These are phyloP conservation scores for Tribolium castaneum DNA, from an alignment of 1,140 invertebrate species.

Conservation along the genomic window DNA sequence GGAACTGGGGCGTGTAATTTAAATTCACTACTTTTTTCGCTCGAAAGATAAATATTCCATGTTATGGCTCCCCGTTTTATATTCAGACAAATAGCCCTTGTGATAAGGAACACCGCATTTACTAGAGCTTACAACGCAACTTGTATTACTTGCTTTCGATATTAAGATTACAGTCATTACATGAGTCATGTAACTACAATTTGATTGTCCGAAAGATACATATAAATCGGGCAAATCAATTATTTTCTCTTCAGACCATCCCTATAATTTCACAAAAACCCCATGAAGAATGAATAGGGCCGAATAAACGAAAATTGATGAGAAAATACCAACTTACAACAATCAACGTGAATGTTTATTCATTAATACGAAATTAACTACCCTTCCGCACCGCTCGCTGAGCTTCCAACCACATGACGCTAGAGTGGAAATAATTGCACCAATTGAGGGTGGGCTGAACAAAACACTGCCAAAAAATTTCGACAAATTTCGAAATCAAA, in stretches of 20 bases:
- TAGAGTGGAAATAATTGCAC: background rate
- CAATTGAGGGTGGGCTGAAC: background rate
- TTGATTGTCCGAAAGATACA: background rate
- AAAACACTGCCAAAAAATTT: background rate
- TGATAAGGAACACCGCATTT: conserved; percentile 25
- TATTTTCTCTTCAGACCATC: background rate
- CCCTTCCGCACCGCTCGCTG: background rate
- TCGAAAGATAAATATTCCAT: conserved; percentile 37
- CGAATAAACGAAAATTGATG: background rate
- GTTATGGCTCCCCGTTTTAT: conserved; percentile 27
- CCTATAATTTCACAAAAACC: background rate
- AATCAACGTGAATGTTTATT: conserved; percentile 6
- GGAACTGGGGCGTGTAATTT: conserved; percentile 33
- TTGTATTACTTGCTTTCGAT: conserved; percentile 10
- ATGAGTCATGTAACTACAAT: conserved; percentile 4
- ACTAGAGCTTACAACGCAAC: conserved; percentile 21
- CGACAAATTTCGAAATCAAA: no score
- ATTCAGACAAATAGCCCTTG: conserved; percentile 39
- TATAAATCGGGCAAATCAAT: background rate
- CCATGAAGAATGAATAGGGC: background rate
- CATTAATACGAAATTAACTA: conserved; percentile 22
- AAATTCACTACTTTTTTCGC: conserved; percentile 35
- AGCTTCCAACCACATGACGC: background rate
- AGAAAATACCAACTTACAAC: conserved; percentile 6
- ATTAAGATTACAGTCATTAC: conserved; percentile 22